These are phyloP conservation scores for Erythrocebus patas DNA, from an alignment of 2,113 vertebrate genomes.

Conservation along the genomic window DNA sequence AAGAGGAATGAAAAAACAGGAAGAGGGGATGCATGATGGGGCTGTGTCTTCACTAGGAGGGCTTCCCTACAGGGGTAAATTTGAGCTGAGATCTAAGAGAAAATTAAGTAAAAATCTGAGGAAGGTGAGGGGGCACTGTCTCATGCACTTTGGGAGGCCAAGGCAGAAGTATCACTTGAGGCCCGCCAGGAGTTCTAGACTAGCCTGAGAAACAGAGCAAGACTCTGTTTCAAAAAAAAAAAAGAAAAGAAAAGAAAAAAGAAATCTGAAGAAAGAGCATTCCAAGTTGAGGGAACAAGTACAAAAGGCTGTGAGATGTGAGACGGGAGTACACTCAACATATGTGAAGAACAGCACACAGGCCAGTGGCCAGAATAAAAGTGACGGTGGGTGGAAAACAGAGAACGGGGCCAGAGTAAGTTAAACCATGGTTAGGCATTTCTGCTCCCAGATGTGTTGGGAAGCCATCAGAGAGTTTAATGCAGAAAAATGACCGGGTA, in stretches of 20 bases:
- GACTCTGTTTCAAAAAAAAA: no score
- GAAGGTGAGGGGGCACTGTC: background rate
- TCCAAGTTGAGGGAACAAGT: background rate
- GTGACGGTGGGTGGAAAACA: background rate
- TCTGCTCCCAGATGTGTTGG: background rate
- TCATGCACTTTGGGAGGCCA: no score
- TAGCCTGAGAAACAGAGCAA: no score
- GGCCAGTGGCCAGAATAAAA: background rate
- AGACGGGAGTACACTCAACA: background rate
- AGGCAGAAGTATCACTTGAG: no score
- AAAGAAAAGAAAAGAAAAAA: no score
- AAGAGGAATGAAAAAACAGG: background rate
- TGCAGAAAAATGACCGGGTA: background rate
- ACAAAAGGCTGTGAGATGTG: background rate
- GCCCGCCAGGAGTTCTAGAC: no score
- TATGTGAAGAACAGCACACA: background rate
- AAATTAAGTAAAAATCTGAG: background rate
- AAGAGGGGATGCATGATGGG: background rate
- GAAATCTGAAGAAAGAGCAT: background rate
- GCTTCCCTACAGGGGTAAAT: background rate
- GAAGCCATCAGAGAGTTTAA: background rate
- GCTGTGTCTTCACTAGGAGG: background rate
- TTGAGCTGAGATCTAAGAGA: background rate
- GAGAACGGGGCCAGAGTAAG: background rate
- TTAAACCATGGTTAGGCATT: background rate